Evolutionary conservation across 2,888 invertebrate genomes (phyloP).

Genomic region (Electrophaes corylata): DNA sequence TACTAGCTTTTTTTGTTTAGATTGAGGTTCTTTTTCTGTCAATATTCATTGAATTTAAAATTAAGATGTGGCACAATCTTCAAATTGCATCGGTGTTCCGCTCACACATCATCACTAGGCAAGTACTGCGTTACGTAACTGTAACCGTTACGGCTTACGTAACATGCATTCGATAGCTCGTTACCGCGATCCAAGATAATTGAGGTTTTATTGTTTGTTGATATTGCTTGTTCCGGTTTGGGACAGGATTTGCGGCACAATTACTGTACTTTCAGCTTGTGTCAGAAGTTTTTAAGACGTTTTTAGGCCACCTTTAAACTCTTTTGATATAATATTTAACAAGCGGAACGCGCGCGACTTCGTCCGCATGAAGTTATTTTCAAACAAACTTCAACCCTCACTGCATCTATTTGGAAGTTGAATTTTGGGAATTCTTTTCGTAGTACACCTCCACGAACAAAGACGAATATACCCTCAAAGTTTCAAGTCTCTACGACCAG

Average conservation of each 20-base stretch:
- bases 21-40: too few relatives aligned
- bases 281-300: not conserved
- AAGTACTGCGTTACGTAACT: slow-evolving; percentile 26
- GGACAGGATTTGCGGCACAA: slow-evolving; percentile 1
- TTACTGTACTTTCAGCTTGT: slow-evolving; percentile 8
- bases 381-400: too few relatives aligned
- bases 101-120: slow-evolving; percentile 31
- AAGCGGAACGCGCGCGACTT: too few relatives aligned
- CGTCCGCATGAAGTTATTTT: too few relatives aligned
- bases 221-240: slow-evolving; percentile 22
- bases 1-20: too few relatives aligned
- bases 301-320: not conserved
- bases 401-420: too few relatives aligned
- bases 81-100: slow-evolving; percentile 30
- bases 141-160: slow-evolving; percentile 18
- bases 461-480: too few relatives aligned
- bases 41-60: too few relatives aligned
- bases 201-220: slow-evolving; percentile 29
- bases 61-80: not conserved
- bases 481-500: too few relatives aligned
- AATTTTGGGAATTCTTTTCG: too few relatives aligned
- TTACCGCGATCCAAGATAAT: slow-evolving; percentile 30
- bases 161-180: slow-evolving; percentile 30
- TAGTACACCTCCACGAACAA: too few relatives aligned
- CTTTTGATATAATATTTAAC: too few relatives aligned